Evolutionary conservation across 2,113 vertebrate genomes (phyloP), one percentile per base, ranked within the genome.

Genomic region (Antennarius striatus): DNA sequence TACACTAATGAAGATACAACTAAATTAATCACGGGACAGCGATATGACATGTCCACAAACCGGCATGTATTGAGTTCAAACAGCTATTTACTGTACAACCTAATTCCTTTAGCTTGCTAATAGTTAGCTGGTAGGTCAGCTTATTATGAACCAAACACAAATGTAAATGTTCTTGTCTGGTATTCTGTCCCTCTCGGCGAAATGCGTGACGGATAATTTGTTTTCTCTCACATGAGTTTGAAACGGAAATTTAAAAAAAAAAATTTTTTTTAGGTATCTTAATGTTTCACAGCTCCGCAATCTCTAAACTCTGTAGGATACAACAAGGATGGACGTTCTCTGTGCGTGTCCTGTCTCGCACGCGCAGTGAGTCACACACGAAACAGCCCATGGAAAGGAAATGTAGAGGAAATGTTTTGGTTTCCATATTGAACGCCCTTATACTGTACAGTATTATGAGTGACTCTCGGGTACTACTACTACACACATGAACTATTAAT

Each of bases 141-240:
- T 54, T 17, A 22, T 4, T 29, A 12, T 40, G 17, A 29, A 15
- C 1, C 3, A 4, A 47, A 32, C 49, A 93, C 92, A 92, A 93
- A 93, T 22, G 2, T 86, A 22, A 13, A 13, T 29, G 3, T 39
- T 67, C 55, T 29, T 56, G 22, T 73, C 57, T 78, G 0, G 15
- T 80, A 49, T 61, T 74, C 50, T 42, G 53, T 64, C 88, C 92
- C 93, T 91, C 92, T 93, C 93, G 91, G 93, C 92, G 87, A 90
- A 90, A 83, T 78, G 93, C 92, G 93, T 94, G 92, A 94, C 93
- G 84, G 92, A 93, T 92, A 92, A 93, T 81, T 43, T n/a, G n/a
- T 43, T 73, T 51, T 13, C 4, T 7, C 64, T 72, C 2, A 6
- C n/a, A 0, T 9, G 6, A 4, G 4, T n/a, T 6, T 11, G 29